These are phyloP conservation scores for Troilus luridus DNA, from an alignment of 2,888 invertebrate genomes.

Conservation along the genomic window DNA sequence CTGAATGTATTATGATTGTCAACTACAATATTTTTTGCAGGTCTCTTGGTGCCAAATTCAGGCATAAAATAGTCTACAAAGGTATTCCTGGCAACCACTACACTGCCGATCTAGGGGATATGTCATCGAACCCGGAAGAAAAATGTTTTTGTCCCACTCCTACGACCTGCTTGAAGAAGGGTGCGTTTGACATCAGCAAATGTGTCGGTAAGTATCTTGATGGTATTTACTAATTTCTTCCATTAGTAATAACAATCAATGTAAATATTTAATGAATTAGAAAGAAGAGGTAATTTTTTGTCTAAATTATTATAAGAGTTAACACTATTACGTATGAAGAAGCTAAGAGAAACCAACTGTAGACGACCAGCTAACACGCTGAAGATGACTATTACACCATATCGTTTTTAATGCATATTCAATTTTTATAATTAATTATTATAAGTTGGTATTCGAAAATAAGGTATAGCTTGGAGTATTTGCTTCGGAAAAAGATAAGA, in stretches of 20 bases:
- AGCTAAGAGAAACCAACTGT: neutral
- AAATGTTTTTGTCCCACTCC: conserved; percentile 76
- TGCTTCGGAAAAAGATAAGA: too few species aligned
- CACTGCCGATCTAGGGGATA: conserved; percentile 80
- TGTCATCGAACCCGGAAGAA: conserved; percentile 72
- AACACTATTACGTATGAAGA: neutral
- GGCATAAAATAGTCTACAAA: conserved; percentile 71
- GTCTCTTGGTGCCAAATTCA: conserved; percentile 64
- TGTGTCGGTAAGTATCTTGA: conserved; percentile 66
- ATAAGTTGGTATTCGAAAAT: too few species aligned
- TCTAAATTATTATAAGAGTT: neutral
- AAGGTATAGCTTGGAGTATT: too few species aligned
- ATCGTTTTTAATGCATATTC: too few species aligned
- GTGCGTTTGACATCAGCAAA: conserved; percentile 79
- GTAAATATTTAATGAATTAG: neutral
- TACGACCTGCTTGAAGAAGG: conserved; percentile 79
- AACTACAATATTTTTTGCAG: conserved; percentile 55
- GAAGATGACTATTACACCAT: too few species aligned
- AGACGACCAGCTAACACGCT: too few species aligned
- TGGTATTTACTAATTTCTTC: neutral
- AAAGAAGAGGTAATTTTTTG: neutral
- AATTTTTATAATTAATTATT: too few species aligned
- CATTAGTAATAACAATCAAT: too few species aligned
- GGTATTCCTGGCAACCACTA: conserved; percentile 81
- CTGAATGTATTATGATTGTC: neutral